Conservation (phyloP, 2,113 vertebrate species). For the Kryptolebias marmoratus region DNA sequence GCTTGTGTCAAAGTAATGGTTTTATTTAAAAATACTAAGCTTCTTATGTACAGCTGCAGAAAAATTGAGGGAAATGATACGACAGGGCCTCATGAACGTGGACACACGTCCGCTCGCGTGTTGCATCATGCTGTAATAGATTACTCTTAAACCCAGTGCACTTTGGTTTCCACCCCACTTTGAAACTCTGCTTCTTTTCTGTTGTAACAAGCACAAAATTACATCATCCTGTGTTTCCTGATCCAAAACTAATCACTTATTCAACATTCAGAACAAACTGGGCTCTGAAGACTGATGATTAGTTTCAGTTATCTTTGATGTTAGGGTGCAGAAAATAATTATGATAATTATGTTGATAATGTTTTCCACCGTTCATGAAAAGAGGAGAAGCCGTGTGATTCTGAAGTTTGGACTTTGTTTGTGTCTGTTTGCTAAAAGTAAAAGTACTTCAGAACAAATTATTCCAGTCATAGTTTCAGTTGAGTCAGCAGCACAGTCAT, state of each 20-base stretch:
- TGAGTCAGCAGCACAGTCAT: conserved; percentile 23
- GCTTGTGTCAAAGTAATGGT: neutral
- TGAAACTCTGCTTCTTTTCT: neutral
- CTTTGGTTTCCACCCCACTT: neutral
- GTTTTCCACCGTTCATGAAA: neutral
- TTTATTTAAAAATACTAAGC: no score
- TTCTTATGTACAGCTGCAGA: neutral
- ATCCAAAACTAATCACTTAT: neutral
- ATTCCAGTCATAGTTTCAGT: neutral
- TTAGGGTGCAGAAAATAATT: neutral
- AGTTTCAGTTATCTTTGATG: neutral
- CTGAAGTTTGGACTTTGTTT: neutral
- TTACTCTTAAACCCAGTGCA: neutral
- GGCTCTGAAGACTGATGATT: neutral
- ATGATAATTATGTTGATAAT: conserved; percentile 1
- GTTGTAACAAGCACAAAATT: neutral
- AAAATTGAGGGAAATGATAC: neutral
- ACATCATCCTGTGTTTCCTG: neutral
- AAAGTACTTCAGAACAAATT: conserved; percentile 9
- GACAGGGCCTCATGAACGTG: neutral
- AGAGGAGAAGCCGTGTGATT: no score
- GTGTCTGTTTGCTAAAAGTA: conserved; percentile 1
- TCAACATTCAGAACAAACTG: neutral
- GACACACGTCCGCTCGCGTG: neutral
- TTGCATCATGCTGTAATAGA: conserved; percentile 2